Base-by-base conservation (phyloP, 2,888 invertebrate species). In the Merodon equestris region DNA sequence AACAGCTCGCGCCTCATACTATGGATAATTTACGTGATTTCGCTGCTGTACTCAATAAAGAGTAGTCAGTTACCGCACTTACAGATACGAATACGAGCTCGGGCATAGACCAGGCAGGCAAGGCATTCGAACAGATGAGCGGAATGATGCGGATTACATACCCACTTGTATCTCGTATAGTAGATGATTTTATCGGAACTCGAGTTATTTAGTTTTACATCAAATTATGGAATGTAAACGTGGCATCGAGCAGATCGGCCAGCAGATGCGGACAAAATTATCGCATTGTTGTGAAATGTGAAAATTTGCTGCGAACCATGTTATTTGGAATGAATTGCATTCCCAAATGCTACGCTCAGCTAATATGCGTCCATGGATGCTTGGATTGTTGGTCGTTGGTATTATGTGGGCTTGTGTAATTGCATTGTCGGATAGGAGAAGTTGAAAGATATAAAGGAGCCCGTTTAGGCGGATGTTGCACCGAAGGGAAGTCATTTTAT, bases 211-310 rank as follows among this genome's bases (percentile, higher is more conserved):
- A 74, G 79, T 79, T 74, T 68, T 56, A 74, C 79, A 79, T 74
- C 73, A 66, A 79, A 79, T 79, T 79, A 79, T 79, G 79, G 79
- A 79, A 79, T 74, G 79, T 79, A 64, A 79, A 74, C 74, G 74
- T 79, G 68, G 79, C 79, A 68, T 44, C 50, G 40, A 79, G 40
- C 72, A 64, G 57, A 72, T 72, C 64, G 56, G 38, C 44, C 9
- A 45, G 51, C 70, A 79, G 74, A 79, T 70, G 68, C 47, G 56
- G 63, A 79, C 74, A 60, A 74, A 74, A 64, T 79, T 74, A 79
- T 79, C 68, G 58, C 64, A 63, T 60, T 64, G 60, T 74, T 79
- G 58, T 74, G 58, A 74, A 68, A 74, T 68, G 73, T 79, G 68
- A 48, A 79, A 74, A 79, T 68, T 79, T 64, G 73, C 50, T 64